Base-by-base conservation (phyloP, 2,888 invertebrate genomes). In the Hirtodrosophila alboralis region DNA sequence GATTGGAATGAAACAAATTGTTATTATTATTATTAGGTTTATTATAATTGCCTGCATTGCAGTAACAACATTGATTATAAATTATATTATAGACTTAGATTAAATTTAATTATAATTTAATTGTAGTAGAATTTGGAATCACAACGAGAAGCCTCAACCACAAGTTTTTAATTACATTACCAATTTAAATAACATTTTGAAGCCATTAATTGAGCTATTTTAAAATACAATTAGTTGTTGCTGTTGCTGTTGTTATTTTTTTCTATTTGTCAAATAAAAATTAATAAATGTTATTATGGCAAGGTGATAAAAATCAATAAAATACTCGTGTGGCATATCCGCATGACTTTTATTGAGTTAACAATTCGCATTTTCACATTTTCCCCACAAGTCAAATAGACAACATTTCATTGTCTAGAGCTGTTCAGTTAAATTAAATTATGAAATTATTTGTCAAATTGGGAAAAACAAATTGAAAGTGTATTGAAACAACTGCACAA, bases 361-460 rank as follows among this genome's bases (percentile, higher is more conserved):
- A 14, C 30, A 16, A 33, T 10, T 44, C 6, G 7, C 10, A 33
- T 26, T 48, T 53, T 28, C n/a, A n/a, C n/a, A n/a, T n/a, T n/a
- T n/a, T n/a, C n/a, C n/a, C 23, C 23, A 14, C 28, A 12, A 37
- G 13, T 31, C 31, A 44, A 49, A 60, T 31, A 14, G 23, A 49
- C 61, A 59, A 49, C 61, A 59, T 56, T 26, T 13, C 18, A 36
- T 43, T 13, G 44, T 56, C 48, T 13, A 21, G 34, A 26, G 57
- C 34, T 27, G 28, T 37, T 36, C 33, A 73, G 76, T 84, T 51
- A 30, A 80, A 77, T 77, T 49, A 68, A 59, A 60, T 83, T 38
- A 45, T 71, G 38, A 10, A 36, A 40, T 54, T 54, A 36, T 28
- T 44, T 48, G 12, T 13, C 38, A 6, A 37, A 21, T n/a, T n/a